Base-by-base conservation (phyloP, 2,797 vertebrate species). In the Phoeniculus purpureus region DNA sequence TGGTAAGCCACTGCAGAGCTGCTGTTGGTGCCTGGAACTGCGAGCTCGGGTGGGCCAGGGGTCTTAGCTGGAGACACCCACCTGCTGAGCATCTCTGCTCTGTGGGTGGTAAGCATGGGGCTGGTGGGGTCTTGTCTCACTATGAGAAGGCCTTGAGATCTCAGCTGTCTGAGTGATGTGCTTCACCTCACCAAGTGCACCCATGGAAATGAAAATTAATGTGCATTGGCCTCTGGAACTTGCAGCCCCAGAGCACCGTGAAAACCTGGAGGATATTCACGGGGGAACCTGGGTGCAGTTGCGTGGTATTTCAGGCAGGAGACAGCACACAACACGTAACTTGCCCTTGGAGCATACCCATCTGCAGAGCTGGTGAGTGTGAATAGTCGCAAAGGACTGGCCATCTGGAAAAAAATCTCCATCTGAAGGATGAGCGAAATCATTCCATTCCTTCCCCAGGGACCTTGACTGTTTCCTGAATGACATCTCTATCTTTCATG, bases 401-500 rank as follows among this genome's bases (percentile, higher is more conserved):
- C 60, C 71, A 70, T 34, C n/a, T n/a, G 37, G 34, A 37, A 76
- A 73, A 79, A 73, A 29, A 34, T 31, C 15, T 15, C 52, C 14
- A 4, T 55, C 22, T 62, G 58, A 52, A 88, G 51, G 45, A 40
- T 87, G 77, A 79, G 27, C 54, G 34, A 70, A 22, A 68, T 77
- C 1, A 45, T 62, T n/a, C 59, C 59, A 20, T 55, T 81, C 15
- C 31, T 71, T 87, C 14, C 58, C 34, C 1, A 2, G 21, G 9
- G 43, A 82, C n/a, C 47, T 78, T 70, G 51, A 70, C 29, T 81
- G 27, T 81, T 92, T 91, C 51, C 66, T 51, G 31, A 89, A 73
- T 58, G 32, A 59, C 52, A 51, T 73, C 60, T 83, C 62, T 72
- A 1, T 70, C 64, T 92, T 76, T 70, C 29, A 16, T 15, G 32